Evolutionary conservation across 2,797 vertebrate genomes (phyloP).

Genomic region (Rhinella marina): DNA sequence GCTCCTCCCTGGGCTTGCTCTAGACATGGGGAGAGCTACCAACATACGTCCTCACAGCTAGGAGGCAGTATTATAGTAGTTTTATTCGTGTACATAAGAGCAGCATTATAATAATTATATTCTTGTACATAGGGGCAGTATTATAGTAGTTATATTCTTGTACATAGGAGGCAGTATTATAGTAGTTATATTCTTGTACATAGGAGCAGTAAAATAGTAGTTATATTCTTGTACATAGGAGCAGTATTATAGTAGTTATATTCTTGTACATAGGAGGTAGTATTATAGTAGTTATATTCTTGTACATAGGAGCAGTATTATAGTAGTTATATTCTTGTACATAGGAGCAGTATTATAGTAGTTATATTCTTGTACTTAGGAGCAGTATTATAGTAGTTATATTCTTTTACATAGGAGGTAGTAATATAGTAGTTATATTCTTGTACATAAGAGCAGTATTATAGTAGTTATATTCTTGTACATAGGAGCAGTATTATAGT

Average conservation of each 20-base stretch:
- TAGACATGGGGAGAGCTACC: too few relatives aligned
- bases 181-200: slow-evolving; percentile 1
- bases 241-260: background rate
- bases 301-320: background rate
- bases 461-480: slow-evolving; percentile 5
- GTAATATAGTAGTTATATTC: too few relatives aligned
- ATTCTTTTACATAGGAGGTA: background rate
- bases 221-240: background rate
- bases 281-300: slow-evolving; percentile 9
- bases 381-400: background rate
- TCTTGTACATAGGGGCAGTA: background rate
- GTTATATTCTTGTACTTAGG: slow-evolving; percentile 3
- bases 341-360: background rate
- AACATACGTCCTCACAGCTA: too few relatives aligned
- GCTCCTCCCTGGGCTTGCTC: too few relatives aligned
- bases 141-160: background rate
- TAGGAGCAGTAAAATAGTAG: background rate
- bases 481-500: background rate
- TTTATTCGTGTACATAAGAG: too few relatives aligned
- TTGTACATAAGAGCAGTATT: too few relatives aligned
- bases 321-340: background rate
- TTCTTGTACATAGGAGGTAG: background rate
- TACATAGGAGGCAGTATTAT: slow-evolving; percentile 1
- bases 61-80: too few relatives aligned
- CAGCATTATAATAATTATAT: too few relatives aligned